Evolutionary conservation across 1,140 invertebrate species (phyloP).

Genomic region (Calosoma granatense): DNA sequence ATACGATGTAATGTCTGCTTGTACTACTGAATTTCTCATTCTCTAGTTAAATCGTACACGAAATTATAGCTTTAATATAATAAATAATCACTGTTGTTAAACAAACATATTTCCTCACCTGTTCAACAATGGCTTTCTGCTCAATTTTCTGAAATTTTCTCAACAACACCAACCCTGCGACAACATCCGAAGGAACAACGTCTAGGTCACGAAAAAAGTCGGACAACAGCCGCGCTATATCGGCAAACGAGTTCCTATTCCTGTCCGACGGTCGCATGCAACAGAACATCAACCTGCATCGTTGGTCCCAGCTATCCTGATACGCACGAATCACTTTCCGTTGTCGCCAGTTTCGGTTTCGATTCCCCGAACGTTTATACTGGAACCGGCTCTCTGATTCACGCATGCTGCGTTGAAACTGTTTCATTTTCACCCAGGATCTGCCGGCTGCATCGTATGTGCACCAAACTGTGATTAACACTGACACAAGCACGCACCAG

Average conservation of each 20-base stretch:
- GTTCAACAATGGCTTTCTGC: slow-evolving; percentile 64
- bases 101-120: slow-evolving; percentile 36
- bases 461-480: slow-evolving; percentile 76
- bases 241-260: slow-evolving; percentile 74
- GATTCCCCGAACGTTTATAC: slow-evolving; percentile 67
- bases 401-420: slow-evolving; percentile 74
- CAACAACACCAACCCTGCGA: slow-evolving; percentile 74
- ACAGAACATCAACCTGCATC: slow-evolving; percentile 76
- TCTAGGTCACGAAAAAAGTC: slow-evolving; percentile 86
- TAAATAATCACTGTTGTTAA: too few relatives aligned
- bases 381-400: slow-evolving; percentile 63
- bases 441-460: slow-evolving; percentile 78
- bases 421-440: slow-evolving; percentile 91
- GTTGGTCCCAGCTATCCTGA: slow-evolving; percentile 83
- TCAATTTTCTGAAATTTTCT: slow-evolving; percentile 75
- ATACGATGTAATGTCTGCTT: too few relatives aligned
- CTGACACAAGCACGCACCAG: slow-evolving; percentile 61
- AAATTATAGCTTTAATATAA: too few relatives aligned
- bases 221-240: slow-evolving; percentile 75
- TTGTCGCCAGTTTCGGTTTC: slow-evolving; percentile 78
- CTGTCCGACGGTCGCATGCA: slow-evolving; percentile 73
- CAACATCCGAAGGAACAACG: slow-evolving; percentile 85
- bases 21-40: too few relatives aligned
- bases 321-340: slow-evolving; percentile 82
- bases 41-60: too few relatives aligned